These are phyloP conservation scores for Zosterops borbonicus DNA, from an alignment of 2,113 vertebrate species.

Conservation along the genomic window DNA sequence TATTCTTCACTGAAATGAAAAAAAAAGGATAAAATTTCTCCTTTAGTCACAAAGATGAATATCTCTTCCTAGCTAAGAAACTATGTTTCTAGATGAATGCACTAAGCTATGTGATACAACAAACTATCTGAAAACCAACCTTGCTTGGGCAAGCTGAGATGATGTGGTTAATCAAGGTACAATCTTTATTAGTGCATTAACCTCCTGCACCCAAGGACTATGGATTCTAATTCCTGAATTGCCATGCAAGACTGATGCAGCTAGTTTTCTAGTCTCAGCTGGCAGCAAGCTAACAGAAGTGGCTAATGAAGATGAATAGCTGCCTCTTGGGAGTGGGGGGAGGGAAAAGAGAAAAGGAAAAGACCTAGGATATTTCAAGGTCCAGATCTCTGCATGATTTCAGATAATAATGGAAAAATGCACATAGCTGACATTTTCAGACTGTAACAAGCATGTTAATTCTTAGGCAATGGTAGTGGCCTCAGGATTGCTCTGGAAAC, in stretches of 20 bases:
- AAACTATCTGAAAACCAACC: slow-evolving; percentile 28
- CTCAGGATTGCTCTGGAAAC: slow-evolving; percentile 39
- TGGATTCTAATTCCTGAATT: slow-evolving; percentile 66
- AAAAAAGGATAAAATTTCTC: background rate
- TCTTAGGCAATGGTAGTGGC: slow-evolving; percentile 42
- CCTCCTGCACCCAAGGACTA: slow-evolving; percentile 64
- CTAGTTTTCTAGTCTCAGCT: slow-evolving; percentile 51
- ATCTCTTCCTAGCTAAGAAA: background rate
- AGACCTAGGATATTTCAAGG: slow-evolving; percentile 54
- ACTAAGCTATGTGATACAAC: slow-evolving; percentile 6
- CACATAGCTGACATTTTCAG: background rate
- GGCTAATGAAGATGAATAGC: slow-evolving; percentile 63
- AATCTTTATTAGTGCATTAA: slow-evolving; percentile 70
- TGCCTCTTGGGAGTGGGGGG: slow-evolving; percentile 42
- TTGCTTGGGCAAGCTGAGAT: slow-evolving; percentile 42
- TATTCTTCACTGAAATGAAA: background rate
- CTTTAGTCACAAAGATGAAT: background rate
- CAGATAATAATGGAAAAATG: slow-evolving; percentile 8
- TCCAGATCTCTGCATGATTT: slow-evolving; percentile 55
- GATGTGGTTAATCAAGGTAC: slow-evolving; percentile 65
- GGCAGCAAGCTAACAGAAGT: slow-evolving; percentile 60
- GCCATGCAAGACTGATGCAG: slow-evolving; percentile 65
- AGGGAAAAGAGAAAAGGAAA: slow-evolving; percentile 24
- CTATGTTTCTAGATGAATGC: background rate
- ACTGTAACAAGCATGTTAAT: slow-evolving; percentile 7